Base-by-base conservation (phyloP, 2,113 vertebrate genomes). In the Chaenogobius annularis region DNA sequence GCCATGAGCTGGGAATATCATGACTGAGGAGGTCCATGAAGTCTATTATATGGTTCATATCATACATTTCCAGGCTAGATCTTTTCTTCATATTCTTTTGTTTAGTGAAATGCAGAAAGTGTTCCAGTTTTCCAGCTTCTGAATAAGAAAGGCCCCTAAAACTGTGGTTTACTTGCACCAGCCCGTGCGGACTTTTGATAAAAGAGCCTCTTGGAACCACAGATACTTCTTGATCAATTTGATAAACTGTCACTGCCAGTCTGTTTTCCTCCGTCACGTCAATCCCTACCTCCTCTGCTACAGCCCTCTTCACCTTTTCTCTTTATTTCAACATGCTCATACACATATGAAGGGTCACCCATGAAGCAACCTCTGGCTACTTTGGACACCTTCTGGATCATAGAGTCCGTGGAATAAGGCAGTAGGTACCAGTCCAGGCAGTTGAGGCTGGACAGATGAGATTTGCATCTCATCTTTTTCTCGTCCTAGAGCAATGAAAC, bases 1-100 rank as follows among this genome's bases (percentile, higher is more conserved):
- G 95, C 98, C 97, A 99, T 5, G 94, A 96, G 64, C 95, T 96
- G 3, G 95, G 95, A 64, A 95, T 85, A 79, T 99, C 96, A 20
- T 97, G 91, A 74, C 94, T 95, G 80, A 99, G 78, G 70, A 91
- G 93, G 71, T 98, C 94, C 83, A 99, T 86, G 82, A 98, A 98
- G 82, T 98, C 96, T 7, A 91, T 91, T 3, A 94, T 93, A 35
- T 95, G 96, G 70, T 95, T 95, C 72, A 95, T 69, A n/a, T 96
- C 88, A 17, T 94, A 94, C 87, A 94, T 94, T 88, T 95, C 92
- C 64, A 95, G 87, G 73, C 95, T 81, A 0, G 93, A 94, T 86
- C 94, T 96, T 48, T 92, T 95, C 90, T 95, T 96, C 75, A 89
- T 84, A 11, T 89, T 88, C 65, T 89, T 72, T 13, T 95, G 91